Conservation (phyloP, 2,888 invertebrate species). For the Rhabditoides inermis region DNA sequence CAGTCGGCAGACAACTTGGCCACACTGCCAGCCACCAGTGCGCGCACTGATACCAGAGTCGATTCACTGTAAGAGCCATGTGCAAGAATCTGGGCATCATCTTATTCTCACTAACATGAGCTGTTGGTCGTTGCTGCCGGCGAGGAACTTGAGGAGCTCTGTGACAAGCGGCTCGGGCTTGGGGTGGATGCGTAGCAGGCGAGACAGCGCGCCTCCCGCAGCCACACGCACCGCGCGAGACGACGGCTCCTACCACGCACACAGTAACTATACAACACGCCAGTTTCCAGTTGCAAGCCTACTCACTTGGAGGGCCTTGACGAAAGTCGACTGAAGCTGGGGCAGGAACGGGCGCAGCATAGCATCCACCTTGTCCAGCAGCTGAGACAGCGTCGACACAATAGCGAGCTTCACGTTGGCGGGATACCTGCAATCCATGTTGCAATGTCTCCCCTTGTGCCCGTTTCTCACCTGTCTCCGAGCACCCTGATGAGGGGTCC, state of each 20-base stretch:
- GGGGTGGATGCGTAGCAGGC: slow-evolving; percentile 67
- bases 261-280: too few species aligned
- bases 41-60: slow-evolving; percentile 79
- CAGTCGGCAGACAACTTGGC: slow-evolving; percentile 56
- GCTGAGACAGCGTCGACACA: slow-evolving; percentile 78
- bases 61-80: slow-evolving; percentile 67
- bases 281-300: too few species aligned
- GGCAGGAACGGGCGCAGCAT: slow-evolving; percentile 95
- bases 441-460: not conserved
- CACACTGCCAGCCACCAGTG: slow-evolving; percentile 76
- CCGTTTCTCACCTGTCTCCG: slow-evolving; percentile 61
- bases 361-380: slow-evolving; percentile 83
- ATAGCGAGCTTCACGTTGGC: slow-evolving; percentile 90
- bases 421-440: slow-evolving; percentile 62
- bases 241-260: too few species aligned
- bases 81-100: not conserved
- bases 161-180: slow-evolving; percentile 87
- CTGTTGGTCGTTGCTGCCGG: slow-evolving; percentile 73
- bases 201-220: slow-evolving; percentile 26
- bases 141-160: slow-evolving; percentile 79
- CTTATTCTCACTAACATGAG: slow-evolving; percentile 63
- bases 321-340: slow-evolving; percentile 93
- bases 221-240: slow-evolving; percentile 33
- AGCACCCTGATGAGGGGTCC: slow-evolving; percentile 94
- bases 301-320: slow-evolving; percentile 83